These are phyloP conservation scores for Serrognathus titanus DNA, from an alignment of 2,888 invertebrate species.

Conservation along the genomic window DNA sequence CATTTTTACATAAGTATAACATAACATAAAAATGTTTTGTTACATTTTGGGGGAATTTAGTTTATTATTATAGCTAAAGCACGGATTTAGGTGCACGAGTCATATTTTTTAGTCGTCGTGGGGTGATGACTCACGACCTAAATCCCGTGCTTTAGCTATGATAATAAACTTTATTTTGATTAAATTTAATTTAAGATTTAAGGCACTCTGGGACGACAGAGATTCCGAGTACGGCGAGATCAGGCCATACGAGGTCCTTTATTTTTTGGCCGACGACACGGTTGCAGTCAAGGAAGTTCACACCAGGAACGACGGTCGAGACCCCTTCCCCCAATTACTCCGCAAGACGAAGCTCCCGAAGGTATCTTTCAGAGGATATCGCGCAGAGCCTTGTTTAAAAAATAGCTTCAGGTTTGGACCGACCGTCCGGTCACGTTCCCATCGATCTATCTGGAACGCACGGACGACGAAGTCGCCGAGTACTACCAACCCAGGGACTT, in stretches of 20 bases:
- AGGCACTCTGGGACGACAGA: slow-evolving; percentile 67
- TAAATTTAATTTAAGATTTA: slow-evolving; percentile 49
- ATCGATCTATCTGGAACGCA: slow-evolving; percentile 64
- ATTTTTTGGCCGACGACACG: slow-evolving; percentile 79
- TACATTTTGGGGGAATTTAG: no score
- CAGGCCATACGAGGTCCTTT: slow-evolving; percentile 67
- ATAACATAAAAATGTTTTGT: no score
- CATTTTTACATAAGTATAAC: no score
- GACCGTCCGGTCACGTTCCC: slow-evolving; percentile 58
- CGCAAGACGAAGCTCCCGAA: slow-evolving; percentile 75
- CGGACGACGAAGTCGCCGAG: slow-evolving; percentile 69
- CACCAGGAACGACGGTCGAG: slow-evolving; percentile 68
- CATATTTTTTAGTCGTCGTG: no score
- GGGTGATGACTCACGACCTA: no score
- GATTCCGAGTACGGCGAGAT: slow-evolving; percentile 57
- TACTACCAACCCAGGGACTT: slow-evolving; percentile 79
- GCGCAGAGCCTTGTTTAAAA: not conserved
- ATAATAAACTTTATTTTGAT: no score
- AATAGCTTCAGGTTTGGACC: slow-evolving; percentile 37
- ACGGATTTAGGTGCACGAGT: no score
- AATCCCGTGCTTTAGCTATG: no score
- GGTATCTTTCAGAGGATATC: slow-evolving; percentile 26
- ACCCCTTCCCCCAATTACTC: slow-evolving; percentile 71
- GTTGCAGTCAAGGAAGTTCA: slow-evolving; percentile 74
- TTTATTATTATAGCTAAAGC: no score